Percentiles rank a stretch among this genome's conserved stretches.
These are phyloP conservation scores for Lissonota sp. DNA, from an alignment of 2,888 invertebrate genomes.

Conservation along the genomic window DNA sequence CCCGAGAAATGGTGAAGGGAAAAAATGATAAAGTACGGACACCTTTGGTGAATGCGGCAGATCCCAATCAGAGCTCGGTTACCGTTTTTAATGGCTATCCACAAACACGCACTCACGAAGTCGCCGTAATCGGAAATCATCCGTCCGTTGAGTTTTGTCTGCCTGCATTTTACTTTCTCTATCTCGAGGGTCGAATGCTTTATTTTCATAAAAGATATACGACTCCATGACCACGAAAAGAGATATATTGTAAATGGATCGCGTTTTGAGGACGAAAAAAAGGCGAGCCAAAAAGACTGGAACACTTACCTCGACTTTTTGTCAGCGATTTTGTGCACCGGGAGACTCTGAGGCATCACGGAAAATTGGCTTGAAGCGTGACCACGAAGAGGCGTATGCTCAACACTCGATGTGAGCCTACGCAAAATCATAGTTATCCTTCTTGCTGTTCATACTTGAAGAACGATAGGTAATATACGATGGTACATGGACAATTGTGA, in stretches of 20 bases:
- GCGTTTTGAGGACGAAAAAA: too few species aligned
- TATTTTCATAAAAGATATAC: too few species aligned
- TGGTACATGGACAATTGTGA: slow-evolving; percentile 16
- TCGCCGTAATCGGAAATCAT: slow-evolving; percentile 57
- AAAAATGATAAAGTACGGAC: slow-evolving; percentile 29
- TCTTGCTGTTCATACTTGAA: too few species aligned
- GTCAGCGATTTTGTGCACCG: too few species aligned
- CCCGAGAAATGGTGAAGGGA: slow-evolving; percentile 3
- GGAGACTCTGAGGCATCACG: too few species aligned
- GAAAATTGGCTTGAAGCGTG: background rate
- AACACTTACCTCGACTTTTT: too few species aligned
- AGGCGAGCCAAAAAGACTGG: too few species aligned
- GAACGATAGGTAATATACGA: slow-evolving; percentile 28
- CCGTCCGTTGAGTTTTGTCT: background rate
- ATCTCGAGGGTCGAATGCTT: slow-evolving; percentile 7
- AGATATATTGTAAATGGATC: too few species aligned
- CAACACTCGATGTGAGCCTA: slow-evolving; percentile 6
- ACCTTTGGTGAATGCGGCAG: slow-evolving; percentile 69
- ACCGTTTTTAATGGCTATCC: slow-evolving; percentile 72
- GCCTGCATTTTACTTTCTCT: background rate
- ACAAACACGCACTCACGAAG: slow-evolving; percentile 54
- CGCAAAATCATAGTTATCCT: slow-evolving; percentile 49
- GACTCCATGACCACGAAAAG: too few species aligned
- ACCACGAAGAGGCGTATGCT: slow-evolving; percentile 5
- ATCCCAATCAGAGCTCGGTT: slow-evolving; percentile 69